These are phyloP conservation scores for Kryptolebias marmoratus DNA, from an alignment of 2,113 vertebrate genomes.

Conservation along the genomic window DNA sequence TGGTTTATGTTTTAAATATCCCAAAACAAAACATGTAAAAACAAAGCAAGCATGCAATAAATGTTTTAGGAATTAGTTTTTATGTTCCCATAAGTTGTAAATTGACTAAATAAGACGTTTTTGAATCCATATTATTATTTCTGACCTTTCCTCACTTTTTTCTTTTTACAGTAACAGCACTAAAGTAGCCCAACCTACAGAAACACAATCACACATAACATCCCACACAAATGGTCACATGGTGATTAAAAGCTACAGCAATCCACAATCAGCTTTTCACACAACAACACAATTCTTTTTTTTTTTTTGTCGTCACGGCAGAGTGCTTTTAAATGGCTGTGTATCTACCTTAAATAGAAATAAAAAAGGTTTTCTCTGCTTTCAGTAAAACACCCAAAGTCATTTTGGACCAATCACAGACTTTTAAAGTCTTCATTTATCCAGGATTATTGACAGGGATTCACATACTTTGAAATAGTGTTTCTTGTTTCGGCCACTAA, in stretches of 20 bases:
- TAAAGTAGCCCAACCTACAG: background rate
- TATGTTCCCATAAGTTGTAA: background rate
- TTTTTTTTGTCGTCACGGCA: constrained; percentile 3
- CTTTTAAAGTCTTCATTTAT: constrained; percentile 13
- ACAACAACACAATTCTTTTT: constrained; percentile 30
- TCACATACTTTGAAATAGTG: too few species aligned
- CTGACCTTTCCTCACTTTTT: too few species aligned
- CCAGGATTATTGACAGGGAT: background rate
- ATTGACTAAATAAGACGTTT: background rate
- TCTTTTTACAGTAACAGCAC: too few species aligned
- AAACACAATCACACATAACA: constrained; percentile 26
- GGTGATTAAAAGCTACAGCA: constrained; percentile 25
- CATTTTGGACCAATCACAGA: constrained; percentile 7
- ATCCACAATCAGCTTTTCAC: constrained; percentile 8
- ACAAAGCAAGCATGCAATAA: background rate
- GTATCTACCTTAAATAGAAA: constrained; percentile 29
- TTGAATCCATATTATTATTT: too few species aligned
- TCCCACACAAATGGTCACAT: constrained; percentile 41
- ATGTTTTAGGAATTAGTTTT: background rate
- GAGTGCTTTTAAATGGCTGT: constrained; percentile 30
- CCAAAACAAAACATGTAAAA: background rate
- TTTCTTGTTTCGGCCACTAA: too few species aligned
- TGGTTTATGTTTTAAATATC: background rate
- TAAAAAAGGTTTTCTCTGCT: constrained; percentile 24
- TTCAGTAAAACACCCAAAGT: constrained; percentile 15